A percentile compares a stretch with the other conserved stretches of the same genome.
Conservation (phyloP, 2,888 invertebrate species). For the Prosapia bicincta region DNA sequence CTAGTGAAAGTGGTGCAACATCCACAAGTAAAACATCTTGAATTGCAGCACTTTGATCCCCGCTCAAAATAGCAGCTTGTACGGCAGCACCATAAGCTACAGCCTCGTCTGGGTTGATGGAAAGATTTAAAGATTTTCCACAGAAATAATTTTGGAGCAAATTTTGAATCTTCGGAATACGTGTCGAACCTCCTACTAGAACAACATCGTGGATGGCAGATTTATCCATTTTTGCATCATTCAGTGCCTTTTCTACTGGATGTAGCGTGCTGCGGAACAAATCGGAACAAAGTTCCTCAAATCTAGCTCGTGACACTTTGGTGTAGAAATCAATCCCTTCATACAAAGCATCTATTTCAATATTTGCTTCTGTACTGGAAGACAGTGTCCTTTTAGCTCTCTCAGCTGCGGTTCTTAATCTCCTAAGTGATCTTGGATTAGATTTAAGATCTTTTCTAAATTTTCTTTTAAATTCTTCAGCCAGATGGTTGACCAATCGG, state of each 20-base stretch:
- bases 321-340: conserved; percentile 57
- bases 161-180: conserved; percentile 74
- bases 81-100: conserved; percentile 80
- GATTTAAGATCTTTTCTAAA: conserved; percentile 49
- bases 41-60: no score
- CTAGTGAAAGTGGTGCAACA: no score
- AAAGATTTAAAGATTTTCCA: conserved; percentile 66
- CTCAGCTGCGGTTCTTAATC: no score
- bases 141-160: conserved; percentile 61
- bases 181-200: conserved; percentile 75
- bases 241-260: no score
- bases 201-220: conserved; percentile 71
- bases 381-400: conserved; percentile 52
- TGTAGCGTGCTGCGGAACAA: conserved; percentile 67
- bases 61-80: no score
- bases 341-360: no score
- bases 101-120: conserved; percentile 76
- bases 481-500: conserved; percentile 56
- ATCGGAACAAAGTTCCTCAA: conserved; percentile 65
- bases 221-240: conserved; percentile 75
- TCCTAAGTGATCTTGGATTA: conserved; percentile 48
- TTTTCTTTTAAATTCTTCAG: conserved; percentile 55
- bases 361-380: no score
- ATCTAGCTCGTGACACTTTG: conserved; percentile 63
- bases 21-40: no score